Percentiles rank a stretch among this genome's conserved stretches.
Conservation (phyloP, 1,140 invertebrate genomes). For the Calliphora vicina region DNA sequence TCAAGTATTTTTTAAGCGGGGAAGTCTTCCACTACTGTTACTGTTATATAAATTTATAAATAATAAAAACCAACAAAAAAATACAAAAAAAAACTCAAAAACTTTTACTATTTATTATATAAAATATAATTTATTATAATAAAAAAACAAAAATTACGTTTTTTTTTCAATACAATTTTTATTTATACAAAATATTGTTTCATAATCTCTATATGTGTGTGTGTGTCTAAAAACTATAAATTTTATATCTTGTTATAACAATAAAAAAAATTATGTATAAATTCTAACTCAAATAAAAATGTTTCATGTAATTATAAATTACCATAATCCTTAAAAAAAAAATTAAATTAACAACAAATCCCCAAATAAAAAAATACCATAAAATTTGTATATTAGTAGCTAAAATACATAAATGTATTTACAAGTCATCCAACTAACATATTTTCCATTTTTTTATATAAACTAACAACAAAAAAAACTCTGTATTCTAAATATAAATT, state of each 20-base stretch:
- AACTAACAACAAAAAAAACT: no score
- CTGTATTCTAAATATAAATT: no score
- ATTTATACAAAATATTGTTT: neutral
- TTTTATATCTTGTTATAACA: neutral
- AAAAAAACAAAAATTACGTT: neutral
- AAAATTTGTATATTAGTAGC: no score
- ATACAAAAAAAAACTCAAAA: neutral
- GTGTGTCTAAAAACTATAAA: neutral
- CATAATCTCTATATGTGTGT: neutral
- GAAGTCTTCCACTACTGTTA: slow-evolving; percentile 34
- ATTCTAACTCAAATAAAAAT: neutral
- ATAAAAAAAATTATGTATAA: neutral
- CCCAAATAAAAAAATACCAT: neutral
- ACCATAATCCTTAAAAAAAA: neutral
- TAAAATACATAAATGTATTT: no score
- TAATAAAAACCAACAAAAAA: slow-evolving; percentile 8
- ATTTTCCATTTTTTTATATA: no score
- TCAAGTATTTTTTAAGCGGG: slow-evolving; percentile 26
- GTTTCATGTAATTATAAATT: neutral
- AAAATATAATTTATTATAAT: no score
- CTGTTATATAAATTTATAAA: slow-evolving; percentile 27
- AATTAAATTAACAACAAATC: neutral
- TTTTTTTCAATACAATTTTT: neutral
- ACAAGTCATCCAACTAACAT: no score
- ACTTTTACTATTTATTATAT: neutral